Evolutionary conservation across 2,888 invertebrate genomes (phyloP).

Genomic region (Dugesia japonica): DNA sequence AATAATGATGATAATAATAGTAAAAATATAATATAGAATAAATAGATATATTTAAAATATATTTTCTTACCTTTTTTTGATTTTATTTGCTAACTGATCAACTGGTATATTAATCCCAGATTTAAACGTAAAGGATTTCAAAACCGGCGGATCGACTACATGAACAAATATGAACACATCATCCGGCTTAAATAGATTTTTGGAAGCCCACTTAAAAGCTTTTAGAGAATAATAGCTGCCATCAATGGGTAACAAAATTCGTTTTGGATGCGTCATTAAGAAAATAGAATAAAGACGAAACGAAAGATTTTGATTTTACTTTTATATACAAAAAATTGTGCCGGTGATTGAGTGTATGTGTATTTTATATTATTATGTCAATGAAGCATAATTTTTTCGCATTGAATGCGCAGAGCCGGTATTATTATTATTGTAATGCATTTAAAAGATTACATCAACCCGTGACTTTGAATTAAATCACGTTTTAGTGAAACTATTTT

Average conservation of each 20-base stretch:
- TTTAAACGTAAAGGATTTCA: background rate
- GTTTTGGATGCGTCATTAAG: background rate
- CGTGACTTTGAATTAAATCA: background rate
- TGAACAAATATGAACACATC: background rate
- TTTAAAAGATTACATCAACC: background rate
- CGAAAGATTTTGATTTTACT: too few relatives aligned
- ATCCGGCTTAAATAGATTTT: background rate
- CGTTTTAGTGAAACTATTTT: too few relatives aligned
- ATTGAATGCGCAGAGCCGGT: too few relatives aligned
- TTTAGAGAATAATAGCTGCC: background rate
- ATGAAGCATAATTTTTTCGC: background rate
- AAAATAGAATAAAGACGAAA: background rate
- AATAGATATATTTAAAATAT: background rate
- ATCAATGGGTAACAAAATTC: background rate
- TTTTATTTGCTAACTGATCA: background rate
- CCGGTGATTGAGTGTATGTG: background rate
- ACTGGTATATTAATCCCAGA: slow-evolving; percentile 9
- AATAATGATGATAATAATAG: background rate
- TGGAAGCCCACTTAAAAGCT: background rate
- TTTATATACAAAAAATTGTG: too few relatives aligned
- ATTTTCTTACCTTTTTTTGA: background rate
- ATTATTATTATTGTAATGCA: background rate
- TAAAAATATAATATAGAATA: background rate
- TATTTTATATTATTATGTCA: background rate
- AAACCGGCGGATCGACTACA: background rate